Base-by-base conservation (phyloP, 2,888 invertebrate species). In the Melieria picta region DNA sequence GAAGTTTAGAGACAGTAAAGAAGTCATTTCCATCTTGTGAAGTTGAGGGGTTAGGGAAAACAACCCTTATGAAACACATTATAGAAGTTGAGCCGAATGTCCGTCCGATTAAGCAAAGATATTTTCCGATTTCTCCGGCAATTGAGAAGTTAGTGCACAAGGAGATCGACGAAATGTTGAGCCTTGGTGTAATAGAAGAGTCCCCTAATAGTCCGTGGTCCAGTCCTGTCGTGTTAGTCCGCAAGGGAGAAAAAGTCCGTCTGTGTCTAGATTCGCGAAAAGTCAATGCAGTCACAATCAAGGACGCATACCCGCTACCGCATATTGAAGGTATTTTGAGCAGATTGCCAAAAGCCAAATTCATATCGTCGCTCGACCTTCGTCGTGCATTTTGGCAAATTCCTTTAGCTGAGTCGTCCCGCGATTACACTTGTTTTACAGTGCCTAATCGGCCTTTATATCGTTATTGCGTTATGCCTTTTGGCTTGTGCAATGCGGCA, bases 151-250 rank as follows among this genome's bases (percentile, higher is more conserved):
- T 75, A 16, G 63, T 77, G 7, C 72, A 75, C 56, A 63, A 72
- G 7, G 82, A 83, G 70, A 74, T 84, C 0, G 81, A 83, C 50
- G 58, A 79, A 3, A 84, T 84, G 83, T 45, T 84, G 2, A 65
- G 47, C 4, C 60, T 76, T 4, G 80, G 77, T 4, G 77, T 84
- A 0, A 78, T 85, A 1, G 82, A 83, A 52, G 78, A 77, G 10
- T 80, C 79, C 0, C 57, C 66, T 7, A 71, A 74, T 5, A 83
- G 83, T 45, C 70, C 78, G 0, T 82, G 82, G 82, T 77, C 79
- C 5, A 80, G 79, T 1, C 81, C 82, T 1, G 77, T 82, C 3
- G 78, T 81, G 0, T 75, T 82, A 62, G 79, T 80, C 0, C 65
- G 72, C 1, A 82, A 81, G 64, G 72, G 74, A 4, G 78, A 79